These are phyloP conservation scores for Metaphire vulgaris DNA, from an alignment of 1,140 invertebrate genomes.

Conservation along the genomic window DNA sequence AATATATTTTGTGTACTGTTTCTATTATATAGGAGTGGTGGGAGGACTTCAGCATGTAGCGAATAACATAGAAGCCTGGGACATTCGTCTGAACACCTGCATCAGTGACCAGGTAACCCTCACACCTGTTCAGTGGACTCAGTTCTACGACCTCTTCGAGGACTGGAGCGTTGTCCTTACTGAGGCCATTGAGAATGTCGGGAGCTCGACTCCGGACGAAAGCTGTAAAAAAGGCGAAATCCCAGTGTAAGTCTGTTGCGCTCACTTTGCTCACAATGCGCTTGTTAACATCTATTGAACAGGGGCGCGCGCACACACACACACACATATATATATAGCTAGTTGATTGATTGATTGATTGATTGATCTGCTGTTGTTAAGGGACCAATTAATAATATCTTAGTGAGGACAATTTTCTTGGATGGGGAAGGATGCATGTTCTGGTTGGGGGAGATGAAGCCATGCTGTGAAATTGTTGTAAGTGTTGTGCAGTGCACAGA, in stretches of 20 bases:
- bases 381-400: too few species aligned
- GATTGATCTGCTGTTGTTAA: too few species aligned
- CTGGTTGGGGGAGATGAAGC: too few species aligned
- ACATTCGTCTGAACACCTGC: not conserved
- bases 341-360: too few species aligned
- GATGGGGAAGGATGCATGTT: too few species aligned
- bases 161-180: constrained; percentile 8
- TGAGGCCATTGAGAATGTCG: constrained; percentile 6
- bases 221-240: not conserved
- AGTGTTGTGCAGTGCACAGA: too few species aligned
- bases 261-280: too few species aligned
- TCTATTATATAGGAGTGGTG: not conserved
- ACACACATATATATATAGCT: too few species aligned
- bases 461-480: too few species aligned
- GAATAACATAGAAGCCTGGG: not conserved
- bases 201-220: not conserved
- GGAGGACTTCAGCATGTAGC: not conserved
- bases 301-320: not conserved
- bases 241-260: too few species aligned
- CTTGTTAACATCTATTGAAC: not conserved
- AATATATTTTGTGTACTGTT: too few species aligned
- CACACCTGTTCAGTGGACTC: not conserved
- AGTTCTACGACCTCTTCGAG: constrained; percentile 4
- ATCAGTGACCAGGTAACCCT: not conserved
- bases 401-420: too few species aligned